Percentiles rank a stretch among this genome's conserved stretches.
phyloP scores from a whole-genome alignment of 1,140 invertebrate species.

The Carcinoscorpius rotundicauda region DNA sequence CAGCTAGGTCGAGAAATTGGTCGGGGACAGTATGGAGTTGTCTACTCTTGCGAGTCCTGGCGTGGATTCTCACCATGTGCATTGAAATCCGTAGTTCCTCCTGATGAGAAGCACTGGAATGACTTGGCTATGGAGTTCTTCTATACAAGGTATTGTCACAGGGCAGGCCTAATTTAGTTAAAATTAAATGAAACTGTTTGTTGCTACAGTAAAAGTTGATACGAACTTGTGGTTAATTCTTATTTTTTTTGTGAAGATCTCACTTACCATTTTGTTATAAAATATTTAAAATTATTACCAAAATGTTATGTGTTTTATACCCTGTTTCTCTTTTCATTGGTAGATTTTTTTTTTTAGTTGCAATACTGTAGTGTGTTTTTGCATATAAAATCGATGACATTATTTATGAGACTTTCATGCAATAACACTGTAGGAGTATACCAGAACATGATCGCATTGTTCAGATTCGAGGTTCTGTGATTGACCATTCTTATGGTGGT shows the following conservation, averaged over 20 bases:
- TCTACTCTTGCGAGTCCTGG: constrained; percentile 70
- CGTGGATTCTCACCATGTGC: constrained; percentile 55
- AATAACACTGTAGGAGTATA: constrained; percentile 47
- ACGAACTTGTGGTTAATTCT: not conserved
- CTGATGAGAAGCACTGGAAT: constrained; percentile 82
- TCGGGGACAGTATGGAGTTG: constrained; percentile 79
- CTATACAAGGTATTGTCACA: constrained; percentile 45
- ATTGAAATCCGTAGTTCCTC: constrained; percentile 76
- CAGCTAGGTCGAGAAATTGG: constrained; percentile 61
- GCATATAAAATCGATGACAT: too few relatives aligned
- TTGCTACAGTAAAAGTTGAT: not conserved
- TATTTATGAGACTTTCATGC: too few relatives aligned
- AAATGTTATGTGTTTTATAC: too few relatives aligned
- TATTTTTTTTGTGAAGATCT: not conserved
- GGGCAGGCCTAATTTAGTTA: not conserved
- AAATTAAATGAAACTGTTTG: not conserved
- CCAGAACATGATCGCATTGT: constrained; percentile 72
- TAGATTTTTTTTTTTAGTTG: too few relatives aligned
- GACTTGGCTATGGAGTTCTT: constrained; percentile 87
- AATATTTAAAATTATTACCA: not conserved
- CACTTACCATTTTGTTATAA: constrained; percentile 2
- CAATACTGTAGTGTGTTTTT: too few relatives aligned
- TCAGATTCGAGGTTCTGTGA: constrained; percentile 63
- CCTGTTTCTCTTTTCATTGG: too few relatives aligned
- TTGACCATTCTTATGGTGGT: constrained; percentile 59